Evolutionary conservation across 2,888 invertebrate species (phyloP), one percentile per base, ranked within the genome.

Genomic region (Pollenia amentaria): DNA sequence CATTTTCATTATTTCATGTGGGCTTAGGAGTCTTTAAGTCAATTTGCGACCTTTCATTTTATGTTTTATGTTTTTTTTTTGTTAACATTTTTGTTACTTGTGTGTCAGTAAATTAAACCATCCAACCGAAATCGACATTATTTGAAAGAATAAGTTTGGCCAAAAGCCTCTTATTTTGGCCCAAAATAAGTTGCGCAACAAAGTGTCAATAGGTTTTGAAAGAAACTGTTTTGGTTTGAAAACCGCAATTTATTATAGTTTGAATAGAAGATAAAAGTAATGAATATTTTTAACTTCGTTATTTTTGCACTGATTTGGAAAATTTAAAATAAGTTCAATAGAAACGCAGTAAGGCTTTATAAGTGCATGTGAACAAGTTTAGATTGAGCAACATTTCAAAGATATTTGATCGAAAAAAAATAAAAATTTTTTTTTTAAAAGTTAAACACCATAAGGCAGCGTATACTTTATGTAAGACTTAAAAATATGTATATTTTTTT

Each of bases 21-120:
- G 29, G 29, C 29, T 29, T 29, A 29, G 29, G 6, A 29, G 29
- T 6, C 29, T 29, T 29, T 29, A 29, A 29, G 29, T 29, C 4
- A 29, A 29, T 29, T 29, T 29, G 29, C 6, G 29, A 6, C 6
- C 29, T 29, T 29, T 57, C 14, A 57, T 57, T 29, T 64, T 18
- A 44, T 64, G 12, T 42, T 29, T n/a, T n/a, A n/a, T n/a, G 11
- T 64, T 18, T 14, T 12, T 21, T 6, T 21, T 11, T n/a, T 4
- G 44, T 48, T 29, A 29, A 9, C 0, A 9, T 67, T 9, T 29
- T n/a, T 14, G 14, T 67, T 29, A 29, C 10, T n/a, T 67, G 48
- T 67, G 29, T 11, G 29, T 29, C 46, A 67, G 29, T 48, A 29
- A 29, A 67, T 67, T 29, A 67, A 67, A 29, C n/a, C 48, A 29